These are phyloP conservation scores for Bellardia pandia DNA, from an alignment of 2,888 invertebrate genomes.

Conservation along the genomic window DNA sequence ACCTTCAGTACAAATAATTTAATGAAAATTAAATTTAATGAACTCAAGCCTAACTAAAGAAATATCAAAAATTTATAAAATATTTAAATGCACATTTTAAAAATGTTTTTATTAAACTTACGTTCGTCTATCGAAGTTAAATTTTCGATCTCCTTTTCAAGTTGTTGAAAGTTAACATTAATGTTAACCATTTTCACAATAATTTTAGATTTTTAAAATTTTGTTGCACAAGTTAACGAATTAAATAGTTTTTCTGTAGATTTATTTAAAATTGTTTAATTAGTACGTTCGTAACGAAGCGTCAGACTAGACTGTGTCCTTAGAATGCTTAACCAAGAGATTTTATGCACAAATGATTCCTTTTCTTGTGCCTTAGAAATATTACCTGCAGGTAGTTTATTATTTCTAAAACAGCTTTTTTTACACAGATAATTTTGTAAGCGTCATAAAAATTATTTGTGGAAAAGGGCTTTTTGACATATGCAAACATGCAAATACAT, in stretches of 20 bases:
- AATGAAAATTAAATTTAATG: too few relatives aligned
- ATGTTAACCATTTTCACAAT: constrained; percentile 46
- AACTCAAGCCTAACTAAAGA: too few relatives aligned
- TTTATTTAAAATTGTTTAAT: not conserved
- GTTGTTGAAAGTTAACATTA: constrained; percentile 49
- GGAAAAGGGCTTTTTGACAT: constrained; percentile 1
- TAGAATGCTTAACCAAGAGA: not conserved
- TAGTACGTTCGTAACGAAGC: constrained; percentile 48
- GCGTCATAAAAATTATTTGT: not conserved
- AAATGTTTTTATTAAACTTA: constrained; percentile 40
- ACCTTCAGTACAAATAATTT: too few relatives aligned
- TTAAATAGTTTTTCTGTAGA: constrained; percentile 34
- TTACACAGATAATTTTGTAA: not conserved
- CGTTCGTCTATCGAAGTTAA: constrained; percentile 71
- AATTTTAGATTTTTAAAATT: constrained; percentile 34
- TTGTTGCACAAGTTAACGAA: constrained; percentile 16
- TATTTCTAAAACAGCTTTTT: not conserved
- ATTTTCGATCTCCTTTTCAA: constrained; percentile 64
- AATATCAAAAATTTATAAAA: too few relatives aligned
- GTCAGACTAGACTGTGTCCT: constrained; percentile 53
- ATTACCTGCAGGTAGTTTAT: not conserved
- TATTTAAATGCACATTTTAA: not conserved
- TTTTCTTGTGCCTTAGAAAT: not conserved
- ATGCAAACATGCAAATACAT: not conserved
- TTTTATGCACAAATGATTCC: constrained; percentile 32